These are phyloP conservation scores for Piprites chloris DNA, from an alignment of 2,113 vertebrate genomes.

Conservation along the genomic window DNA sequence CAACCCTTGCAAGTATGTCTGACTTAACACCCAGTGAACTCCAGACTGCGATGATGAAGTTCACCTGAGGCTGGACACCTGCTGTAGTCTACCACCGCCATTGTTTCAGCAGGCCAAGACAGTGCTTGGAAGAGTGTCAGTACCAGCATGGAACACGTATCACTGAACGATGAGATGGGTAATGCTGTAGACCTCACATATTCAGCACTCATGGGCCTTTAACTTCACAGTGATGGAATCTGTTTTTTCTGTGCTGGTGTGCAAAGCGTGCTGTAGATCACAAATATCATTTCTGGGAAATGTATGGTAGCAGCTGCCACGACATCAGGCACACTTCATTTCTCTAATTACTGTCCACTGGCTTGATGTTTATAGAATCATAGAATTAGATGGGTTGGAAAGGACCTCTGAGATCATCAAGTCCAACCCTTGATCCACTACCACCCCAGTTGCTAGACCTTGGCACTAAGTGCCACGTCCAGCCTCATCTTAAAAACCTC, in stretches of 20 bases:
- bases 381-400: too few relatives aligned
- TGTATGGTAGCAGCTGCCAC: neutral
- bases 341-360: neutral
- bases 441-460: too few relatives aligned
- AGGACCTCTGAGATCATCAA: too few relatives aligned
- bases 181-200: neutral
- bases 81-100: fast-evolving
- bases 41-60: neutral
- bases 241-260: neutral
- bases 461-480: too few relatives aligned
- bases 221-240: neutral
- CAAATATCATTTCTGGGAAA: neutral
- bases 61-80: neutral
- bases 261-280: neutral
- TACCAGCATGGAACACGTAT: neutral
- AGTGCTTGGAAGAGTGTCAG: neutral
- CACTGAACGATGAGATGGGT: neutral
- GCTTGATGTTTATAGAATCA: too few relatives aligned
- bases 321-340: neutral
- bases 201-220: fast-evolving
- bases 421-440: too few relatives aligned
- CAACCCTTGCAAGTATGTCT: neutral
- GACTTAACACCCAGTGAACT: neutral
- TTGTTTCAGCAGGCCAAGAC: neutral
- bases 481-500: too few relatives aligned